These are phyloP conservation scores for Paracyclopina nana DNA, from an alignment of 1,140 invertebrate species.

Conservation along the genomic window DNA sequence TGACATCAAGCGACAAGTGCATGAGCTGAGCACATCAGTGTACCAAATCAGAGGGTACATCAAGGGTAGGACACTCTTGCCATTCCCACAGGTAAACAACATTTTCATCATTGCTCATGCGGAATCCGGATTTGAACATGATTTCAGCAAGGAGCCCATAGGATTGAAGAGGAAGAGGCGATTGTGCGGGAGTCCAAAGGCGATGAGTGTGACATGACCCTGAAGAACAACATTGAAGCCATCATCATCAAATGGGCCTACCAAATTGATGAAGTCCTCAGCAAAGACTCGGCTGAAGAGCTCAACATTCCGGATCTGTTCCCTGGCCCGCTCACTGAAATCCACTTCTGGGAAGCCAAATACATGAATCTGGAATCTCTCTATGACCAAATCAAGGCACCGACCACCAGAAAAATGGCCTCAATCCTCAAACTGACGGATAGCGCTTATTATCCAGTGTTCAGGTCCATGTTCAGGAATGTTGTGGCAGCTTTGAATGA, in stretches of 20 bases:
- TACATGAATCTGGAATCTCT: slow-evolving; percentile 15
- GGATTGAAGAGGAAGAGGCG: slow-evolving; percentile 11
- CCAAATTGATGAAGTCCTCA: slow-evolving; percentile 11
- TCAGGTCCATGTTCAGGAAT: slow-evolving; percentile 44
- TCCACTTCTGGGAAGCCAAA: slow-evolving; percentile 14
- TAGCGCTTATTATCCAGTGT: neutral
- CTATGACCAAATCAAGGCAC: slow-evolving; percentile 12
- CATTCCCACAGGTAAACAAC: slow-evolving; percentile 11
- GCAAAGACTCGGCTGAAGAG: slow-evolving; percentile 10
- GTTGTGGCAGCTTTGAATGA: slow-evolving; percentile 64
- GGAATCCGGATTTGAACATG: no score
- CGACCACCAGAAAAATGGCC: slow-evolving; percentile 12
- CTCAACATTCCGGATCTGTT: neutral
- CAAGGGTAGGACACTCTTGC: slow-evolving; percentile 12
- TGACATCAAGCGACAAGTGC: slow-evolving; percentile 14
- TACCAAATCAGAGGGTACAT: slow-evolving; percentile 13
- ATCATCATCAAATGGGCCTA: slow-evolving; percentile 16
- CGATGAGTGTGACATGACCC: slow-evolving; percentile 6
- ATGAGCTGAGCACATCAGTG: slow-evolving; percentile 7
- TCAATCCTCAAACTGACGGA: slow-evolving; percentile 8
- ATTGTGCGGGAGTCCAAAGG: slow-evolving; percentile 5
- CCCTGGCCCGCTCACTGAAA: slow-evolving; percentile 13
- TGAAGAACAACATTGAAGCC: slow-evolving; percentile 15
- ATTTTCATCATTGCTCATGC: no score
- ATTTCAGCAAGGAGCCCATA: neutral